Conservation (phyloP, 2,797 vertebrate genomes). For the Cyclura pinguis region DNA sequence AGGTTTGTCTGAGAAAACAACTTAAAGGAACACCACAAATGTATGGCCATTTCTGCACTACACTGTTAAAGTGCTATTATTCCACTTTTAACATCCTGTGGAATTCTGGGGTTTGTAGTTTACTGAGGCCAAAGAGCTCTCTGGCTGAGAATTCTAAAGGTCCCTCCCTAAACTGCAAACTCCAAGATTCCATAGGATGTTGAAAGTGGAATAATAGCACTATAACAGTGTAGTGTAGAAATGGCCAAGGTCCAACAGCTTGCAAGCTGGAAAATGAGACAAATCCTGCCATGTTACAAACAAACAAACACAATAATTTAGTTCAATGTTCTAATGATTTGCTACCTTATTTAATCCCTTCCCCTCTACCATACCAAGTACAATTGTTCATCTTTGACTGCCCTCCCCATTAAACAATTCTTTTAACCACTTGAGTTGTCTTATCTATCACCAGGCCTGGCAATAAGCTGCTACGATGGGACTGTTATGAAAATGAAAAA, state of each 20-base stretch:
- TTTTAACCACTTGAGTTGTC: constrained; percentile 47
- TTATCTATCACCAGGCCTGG: constrained; percentile 21
- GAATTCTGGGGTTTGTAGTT: too few species aligned
- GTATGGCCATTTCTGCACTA: too few species aligned
- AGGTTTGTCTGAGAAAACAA: too few species aligned
- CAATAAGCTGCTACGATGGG: constrained; percentile 35
- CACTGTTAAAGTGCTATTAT: too few species aligned
- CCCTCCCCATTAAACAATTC: constrained; percentile 44
- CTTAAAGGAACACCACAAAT: too few species aligned
- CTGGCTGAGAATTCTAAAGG: too few species aligned
- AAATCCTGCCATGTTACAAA: neutral
- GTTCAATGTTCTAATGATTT: neutral
- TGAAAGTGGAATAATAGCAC: too few species aligned
- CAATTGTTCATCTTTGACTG: neutral
- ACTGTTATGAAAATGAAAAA: constrained; percentile 49
- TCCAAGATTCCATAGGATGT: too few species aligned
- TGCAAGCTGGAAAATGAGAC: constrained; percentile 28
- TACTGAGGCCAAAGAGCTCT: too few species aligned
- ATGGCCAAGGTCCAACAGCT: neutral
- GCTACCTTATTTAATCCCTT: constrained; percentile 29
- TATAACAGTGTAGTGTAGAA: too few species aligned
- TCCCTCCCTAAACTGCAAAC: too few species aligned
- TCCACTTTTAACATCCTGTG: too few species aligned
- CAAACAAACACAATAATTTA: neutral
- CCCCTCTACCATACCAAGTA: neutral